Evolutionary conservation across 2,797 vertebrate genomes (phyloP), one percentile per base, ranked within the genome.

Genomic region (Tenualosa thibaudeaui): DNA sequence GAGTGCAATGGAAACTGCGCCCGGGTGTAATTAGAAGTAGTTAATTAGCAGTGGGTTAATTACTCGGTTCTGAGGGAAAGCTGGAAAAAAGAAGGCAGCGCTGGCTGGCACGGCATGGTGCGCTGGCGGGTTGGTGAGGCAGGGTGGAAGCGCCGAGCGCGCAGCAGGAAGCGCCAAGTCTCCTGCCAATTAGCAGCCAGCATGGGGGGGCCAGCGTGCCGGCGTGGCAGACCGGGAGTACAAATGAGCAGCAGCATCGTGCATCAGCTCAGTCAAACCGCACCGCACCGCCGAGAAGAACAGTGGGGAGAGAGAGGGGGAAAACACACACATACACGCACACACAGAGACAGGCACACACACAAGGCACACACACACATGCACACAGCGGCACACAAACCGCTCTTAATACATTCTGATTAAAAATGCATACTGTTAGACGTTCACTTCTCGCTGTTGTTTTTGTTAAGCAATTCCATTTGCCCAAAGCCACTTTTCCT

Each of bases 21-120:
- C 93, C 94, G 92, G 94, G 96, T 97, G 97, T 98, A 98, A 99
- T 98, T 98, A 98, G 96, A 97, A 97, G 97, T 97, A 97, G 97
- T 98, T 98, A 98, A 99, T 99, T 99, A 99, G 97, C 96, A 96
- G 95, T 94, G 96, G 97, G 97, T 98, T 99, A 99, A 99, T 99
- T 99, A 99, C 95, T 96, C 94, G 89, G 95, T 95, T 97, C 95
- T 96, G 91, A 89, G 93, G 89, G 81, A 87, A 84, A 84, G 89
- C 91, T 93, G 92, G 92, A 88, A 91, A 91, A 93, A 92, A 81
- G 86, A 85, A 85, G 24, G 81, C 3, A 46, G 54, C 82, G 81
- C 83, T 15, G 58, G 58, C 19, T 15, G 22, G 84, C 56, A 75
- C 40, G n/a, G 53, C 53, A 13, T 68, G 84, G 24, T 71, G 93